Evolutionary conservation across 2,888 invertebrate species (phyloP).

Genomic region (Prosapia bicincta): DNA sequence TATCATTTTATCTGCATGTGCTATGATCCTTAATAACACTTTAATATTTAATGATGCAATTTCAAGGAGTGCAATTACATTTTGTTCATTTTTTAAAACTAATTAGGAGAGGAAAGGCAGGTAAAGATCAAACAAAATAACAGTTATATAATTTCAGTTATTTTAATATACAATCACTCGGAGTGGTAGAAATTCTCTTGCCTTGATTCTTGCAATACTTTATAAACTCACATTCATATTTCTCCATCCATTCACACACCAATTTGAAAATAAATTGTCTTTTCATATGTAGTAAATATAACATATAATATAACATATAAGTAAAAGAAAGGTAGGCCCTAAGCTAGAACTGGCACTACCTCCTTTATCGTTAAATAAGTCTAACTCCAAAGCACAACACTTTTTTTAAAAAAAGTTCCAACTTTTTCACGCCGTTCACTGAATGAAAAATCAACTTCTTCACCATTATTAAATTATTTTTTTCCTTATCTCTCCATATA

Average conservation of each 20-base stretch:
- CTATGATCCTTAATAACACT: no score
- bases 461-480: not conserved
- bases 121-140: not conserved
- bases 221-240: not conserved
- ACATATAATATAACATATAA: not conserved
- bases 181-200: not conserved
- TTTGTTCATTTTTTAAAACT: no score
- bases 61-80: no score
- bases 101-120: no score
- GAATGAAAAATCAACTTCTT: not conserved
- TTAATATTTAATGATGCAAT: no score
- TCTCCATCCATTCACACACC: not conserved
- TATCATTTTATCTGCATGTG: no score
- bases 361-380: not conserved
- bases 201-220: not conserved
- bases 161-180: not conserved
- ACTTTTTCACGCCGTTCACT: not conserved
- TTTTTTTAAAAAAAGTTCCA: not conserved
- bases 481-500: not conserved
- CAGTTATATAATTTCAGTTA: not conserved
- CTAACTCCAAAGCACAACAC: not conserved
- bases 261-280: slow-evolving; percentile 2
- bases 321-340: not conserved
- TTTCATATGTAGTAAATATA: not conserved
- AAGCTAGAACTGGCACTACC: not conserved